A percentile compares a stretch with the other conserved stretches of the same genome.
These are phyloP conservation scores for Scotopteryx bipunctaria DNA, from an alignment of 2,888 invertebrate genomes.

Conservation along the genomic window DNA sequence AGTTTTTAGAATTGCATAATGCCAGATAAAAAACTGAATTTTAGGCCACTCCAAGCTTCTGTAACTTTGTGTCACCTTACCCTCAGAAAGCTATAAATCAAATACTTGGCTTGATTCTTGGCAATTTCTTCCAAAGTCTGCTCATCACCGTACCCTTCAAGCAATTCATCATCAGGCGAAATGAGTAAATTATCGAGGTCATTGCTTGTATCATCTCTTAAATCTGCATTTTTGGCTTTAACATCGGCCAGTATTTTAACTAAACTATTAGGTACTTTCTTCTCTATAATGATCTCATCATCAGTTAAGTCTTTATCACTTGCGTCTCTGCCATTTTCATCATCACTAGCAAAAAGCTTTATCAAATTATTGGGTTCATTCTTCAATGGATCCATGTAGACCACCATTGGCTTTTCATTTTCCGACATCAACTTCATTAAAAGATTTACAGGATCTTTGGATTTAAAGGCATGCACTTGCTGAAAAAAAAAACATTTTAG, in stretches of 20 bases:
- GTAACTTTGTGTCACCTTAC: too few species aligned
- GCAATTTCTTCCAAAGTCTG: constrained; percentile 9
- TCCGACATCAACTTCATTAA: background rate
- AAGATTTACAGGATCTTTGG: background rate
- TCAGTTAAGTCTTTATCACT: background rate
- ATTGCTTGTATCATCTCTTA: background rate
- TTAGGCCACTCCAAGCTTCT: too few species aligned
- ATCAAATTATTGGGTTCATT: background rate
- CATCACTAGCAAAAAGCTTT: background rate
- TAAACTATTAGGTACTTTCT: too few species aligned
- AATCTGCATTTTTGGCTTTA: too few species aligned
- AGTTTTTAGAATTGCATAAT: too few species aligned
- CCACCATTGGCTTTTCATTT: constrained; percentile 3
- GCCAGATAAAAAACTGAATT: too few species aligned
- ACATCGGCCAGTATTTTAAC: too few species aligned
- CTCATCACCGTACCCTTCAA: constrained; percentile 1
- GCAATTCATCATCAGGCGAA: background rate
- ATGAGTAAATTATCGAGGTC: background rate
- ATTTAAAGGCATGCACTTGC: background rate
- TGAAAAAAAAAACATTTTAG: background rate
- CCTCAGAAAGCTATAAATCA: constrained; percentile 11
- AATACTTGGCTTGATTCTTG: constrained; percentile 10
- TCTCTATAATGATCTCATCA: too few species aligned
- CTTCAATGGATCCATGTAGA: background rate
- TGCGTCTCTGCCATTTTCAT: background rate